Evolutionary conservation across 2,888 invertebrate species (phyloP).

Genomic region (Eremobia ochroleuca): DNA sequence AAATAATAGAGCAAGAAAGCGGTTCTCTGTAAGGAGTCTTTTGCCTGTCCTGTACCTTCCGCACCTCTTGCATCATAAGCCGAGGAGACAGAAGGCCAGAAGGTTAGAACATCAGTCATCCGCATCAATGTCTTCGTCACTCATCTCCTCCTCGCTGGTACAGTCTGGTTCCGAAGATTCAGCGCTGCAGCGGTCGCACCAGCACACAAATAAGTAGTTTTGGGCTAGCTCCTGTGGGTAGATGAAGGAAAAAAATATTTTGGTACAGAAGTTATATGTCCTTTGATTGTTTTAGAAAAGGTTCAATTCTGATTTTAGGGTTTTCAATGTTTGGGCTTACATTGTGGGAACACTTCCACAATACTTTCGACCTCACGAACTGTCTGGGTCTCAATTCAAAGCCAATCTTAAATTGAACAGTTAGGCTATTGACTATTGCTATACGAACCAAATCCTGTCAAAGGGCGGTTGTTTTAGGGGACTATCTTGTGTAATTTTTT

Average conservation of each 20-base stretch:
- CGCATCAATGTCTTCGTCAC: constrained; percentile 87
- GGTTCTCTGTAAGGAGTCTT: constrained; percentile 32
- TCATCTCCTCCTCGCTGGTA: constrained; percentile 96
- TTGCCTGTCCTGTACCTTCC: constrained; percentile 41
- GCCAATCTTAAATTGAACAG: no score
- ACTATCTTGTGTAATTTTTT: no score
- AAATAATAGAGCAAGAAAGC: constrained; percentile 15
- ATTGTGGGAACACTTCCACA: no score
- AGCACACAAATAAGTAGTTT: constrained; percentile 96
- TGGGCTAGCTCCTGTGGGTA: constrained; percentile 90
- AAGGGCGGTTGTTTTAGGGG: no score
- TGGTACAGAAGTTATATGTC: no score
- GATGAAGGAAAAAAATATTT: neutral
- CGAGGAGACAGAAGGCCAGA: constrained; percentile 87
- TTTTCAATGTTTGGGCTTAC: no score
- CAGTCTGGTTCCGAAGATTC: constrained; percentile 95
- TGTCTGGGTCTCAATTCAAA: no score
- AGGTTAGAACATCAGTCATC: constrained; percentile 90
- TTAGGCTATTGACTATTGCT: no score
- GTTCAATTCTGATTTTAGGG: no score
- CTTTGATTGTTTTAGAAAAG: no score
- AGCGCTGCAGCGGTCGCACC: constrained; percentile 94
- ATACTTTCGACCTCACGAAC: no score
- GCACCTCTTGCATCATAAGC: constrained; percentile 75
- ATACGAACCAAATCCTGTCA: no score